Base-by-base conservation (phyloP, 30 jellyfish, hydroid and myxozoan species). In the Sanderia malayensis region DNA sequence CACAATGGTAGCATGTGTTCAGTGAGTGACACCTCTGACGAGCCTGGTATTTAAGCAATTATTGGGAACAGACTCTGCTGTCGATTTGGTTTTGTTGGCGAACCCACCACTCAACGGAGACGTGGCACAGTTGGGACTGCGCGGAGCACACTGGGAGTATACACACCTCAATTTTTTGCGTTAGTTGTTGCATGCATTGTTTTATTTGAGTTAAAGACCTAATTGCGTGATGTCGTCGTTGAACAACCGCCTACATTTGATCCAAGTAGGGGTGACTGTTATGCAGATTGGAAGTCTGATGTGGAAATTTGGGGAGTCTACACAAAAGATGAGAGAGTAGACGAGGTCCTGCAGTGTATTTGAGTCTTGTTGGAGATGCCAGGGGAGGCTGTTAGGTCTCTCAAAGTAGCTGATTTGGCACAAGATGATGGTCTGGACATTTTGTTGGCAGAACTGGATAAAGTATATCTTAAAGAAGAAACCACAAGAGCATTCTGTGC, bases 341-440 rank as follows among this genome's bases (percentile, higher is more conserved):
- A 57, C 27, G 9, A n/a, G 31, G 68, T 6, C 68, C 68, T 6
- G 68, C 68, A 57, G 21, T 57, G 22, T 57, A 57, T 20, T 57
- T 57, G 22, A 19, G 9, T 57, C 22, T 57, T 6, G 22, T 6
- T 4, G 68, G 68, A 6, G 68, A 57, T 6, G 68, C 68, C 8
- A 57, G n/a, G 68, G 68, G 68, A 57, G 6, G 68, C 68, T 6
- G 68, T 57, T 57, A 57, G 68, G n/a, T 57, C 68, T 4, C 31
- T 57, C 11, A 20, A 9, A 4, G 68, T 24, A 6, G n/a, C 27
- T 4, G 68, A 57, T 9, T 6, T 57, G 6, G 68, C 68, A 9
- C 8, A 8, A 57, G 68, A 57, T 57, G 31, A 20, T 57, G 68
- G 68, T n/a, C 10, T 57, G 11, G 31, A 57, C 22, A 6, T n/a